Evolutionary conservation across 2,113 vertebrate species (phyloP).

Genomic region (Pavo muticus): DNA sequence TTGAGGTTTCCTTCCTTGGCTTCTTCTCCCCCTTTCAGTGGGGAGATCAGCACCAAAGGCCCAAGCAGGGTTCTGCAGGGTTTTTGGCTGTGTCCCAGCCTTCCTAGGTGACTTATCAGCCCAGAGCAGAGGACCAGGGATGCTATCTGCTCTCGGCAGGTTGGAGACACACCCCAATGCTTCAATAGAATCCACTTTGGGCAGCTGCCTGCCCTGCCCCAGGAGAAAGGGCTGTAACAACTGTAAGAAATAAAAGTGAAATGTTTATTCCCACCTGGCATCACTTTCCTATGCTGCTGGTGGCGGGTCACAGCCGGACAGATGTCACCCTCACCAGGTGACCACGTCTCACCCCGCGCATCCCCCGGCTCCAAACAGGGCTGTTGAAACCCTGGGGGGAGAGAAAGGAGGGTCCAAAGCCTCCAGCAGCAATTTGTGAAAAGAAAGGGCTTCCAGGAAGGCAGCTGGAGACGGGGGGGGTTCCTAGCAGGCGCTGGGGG

Average conservation of each 20-base stretch:
- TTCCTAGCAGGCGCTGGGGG: neutral
- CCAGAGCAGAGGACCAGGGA: neutral
- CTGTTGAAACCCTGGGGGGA: neutral
- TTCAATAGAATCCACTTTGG: neutral
- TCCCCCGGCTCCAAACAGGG: fast-evolving
- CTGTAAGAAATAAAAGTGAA: constrained; percentile 31
- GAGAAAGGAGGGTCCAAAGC: neutral
- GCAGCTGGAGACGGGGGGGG: neutral
- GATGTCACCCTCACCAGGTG: neutral
- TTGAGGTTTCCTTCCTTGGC: neutral
- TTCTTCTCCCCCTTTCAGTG: neutral
- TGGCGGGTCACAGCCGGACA: neutral
- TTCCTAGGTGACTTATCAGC: neutral
- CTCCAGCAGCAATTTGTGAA: neutral
- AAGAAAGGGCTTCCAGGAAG: neutral
- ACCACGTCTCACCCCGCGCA: fast-evolving
- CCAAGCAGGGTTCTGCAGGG: fast-evolving
- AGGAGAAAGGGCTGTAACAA: neutral
- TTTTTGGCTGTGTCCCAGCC: neutral
- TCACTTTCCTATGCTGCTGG: neutral
- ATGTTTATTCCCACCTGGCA: constrained; percentile 65
- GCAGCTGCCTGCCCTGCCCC: fast-evolving
- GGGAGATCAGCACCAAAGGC: neutral
- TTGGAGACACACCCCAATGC: neutral
- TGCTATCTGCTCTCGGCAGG: too few relatives aligned